Base-by-base conservation (phyloP, 2,113 vertebrate species). In the Ptilorrhoa leucosticta region DNA sequence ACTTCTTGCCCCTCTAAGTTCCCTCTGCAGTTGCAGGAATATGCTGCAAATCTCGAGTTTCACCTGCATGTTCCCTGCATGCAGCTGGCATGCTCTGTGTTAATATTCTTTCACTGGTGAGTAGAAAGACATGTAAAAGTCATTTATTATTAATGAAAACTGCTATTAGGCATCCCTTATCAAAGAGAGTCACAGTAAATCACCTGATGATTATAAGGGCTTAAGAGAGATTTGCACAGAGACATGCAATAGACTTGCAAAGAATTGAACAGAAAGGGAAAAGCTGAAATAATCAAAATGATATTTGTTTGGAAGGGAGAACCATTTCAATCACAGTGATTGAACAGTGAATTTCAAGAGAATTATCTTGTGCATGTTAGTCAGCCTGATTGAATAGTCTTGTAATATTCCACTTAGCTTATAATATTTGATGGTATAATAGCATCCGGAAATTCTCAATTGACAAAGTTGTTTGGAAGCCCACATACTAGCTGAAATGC, bases 321-420 rank as follows among this genome's bases (percentile, higher is more conserved):
- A n/a, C 30, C 8, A 61, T 85, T 96, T 87, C 89, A 91, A 94
- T 61, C 22, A 64, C 17, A 58, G 54, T 44, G 45, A 90, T 27
- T 91, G 73, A 89, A 73, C 53, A 73, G 54, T 86, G 84, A 22
- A 90, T 91, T 93, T 96, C 82, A 93, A 93, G 82, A 80, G 45
- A 91, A 90, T 93, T 94, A 84, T 81, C 40, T 81, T 1, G 11
- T 89, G 44, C 61, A 65, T 68, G 37, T 90, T 89, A 75, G 64
- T 89, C 50, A 83, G 60, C 33, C 47, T 64, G 78, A 93, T 27
- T 87, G 78, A 93, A 85, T 93, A 5, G 33, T 83, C 70, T 56
- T 21, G 15, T 73, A 93, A 88, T 88, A 93, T 83, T 94, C 54
- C 58, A 84, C 44, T 92, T 87, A 60, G 33, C 18, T 91, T 65